Base-by-base conservation (phyloP, 2,113 vertebrate genomes). In the Lophura nycthemera region DNA sequence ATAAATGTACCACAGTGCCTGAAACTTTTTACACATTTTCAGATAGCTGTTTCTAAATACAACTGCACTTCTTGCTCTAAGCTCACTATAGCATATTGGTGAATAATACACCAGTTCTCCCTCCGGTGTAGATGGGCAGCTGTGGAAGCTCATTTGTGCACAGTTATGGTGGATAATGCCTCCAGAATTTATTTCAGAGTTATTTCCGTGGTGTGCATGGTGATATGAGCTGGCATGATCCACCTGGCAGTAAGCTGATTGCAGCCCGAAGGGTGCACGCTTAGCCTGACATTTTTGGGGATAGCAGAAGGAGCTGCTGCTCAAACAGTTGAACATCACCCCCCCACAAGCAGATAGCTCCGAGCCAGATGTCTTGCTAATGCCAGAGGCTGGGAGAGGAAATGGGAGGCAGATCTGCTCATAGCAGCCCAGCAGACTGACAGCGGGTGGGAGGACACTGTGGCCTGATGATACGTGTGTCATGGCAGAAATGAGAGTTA, bases 401-500 rank as follows among this genome's bases (percentile, higher is more conserved):
- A 74, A 9, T 19, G 22, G 22, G 30, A 80, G 22, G 13, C 66
- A 66, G 57, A 21, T 82, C 38, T 45, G 22, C 25, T 88, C n/a
- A 17, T 2, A 0, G 54, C 54, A 78, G 42, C 56, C 18, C 2
- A 8, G 24, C 45, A 50, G 72, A 38, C 32, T 36, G 38, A 21
- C 38, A 59, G 82, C 1, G 3, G 11, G 20, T 29, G 27, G 19
- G 40, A 83, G 16, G 56, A 38, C 76, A 54, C 36, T 16, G 45
- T 30, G 71, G 38, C n/a, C 56, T 50, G 43, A 13, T 22, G 36
- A 4, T 36, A 32, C 17, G 14, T 0, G 0, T 21, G 24, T 42
- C 43, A 32, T 66, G 45, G 43, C n/a, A 45, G 36, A 79, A 73
- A 36, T 36, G n/a, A 50, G 78, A 81, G 45, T 60, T 83, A 14